Base-by-base conservation (phyloP, 2,113 vertebrate species). In the Stigmatopora argus region DNA sequence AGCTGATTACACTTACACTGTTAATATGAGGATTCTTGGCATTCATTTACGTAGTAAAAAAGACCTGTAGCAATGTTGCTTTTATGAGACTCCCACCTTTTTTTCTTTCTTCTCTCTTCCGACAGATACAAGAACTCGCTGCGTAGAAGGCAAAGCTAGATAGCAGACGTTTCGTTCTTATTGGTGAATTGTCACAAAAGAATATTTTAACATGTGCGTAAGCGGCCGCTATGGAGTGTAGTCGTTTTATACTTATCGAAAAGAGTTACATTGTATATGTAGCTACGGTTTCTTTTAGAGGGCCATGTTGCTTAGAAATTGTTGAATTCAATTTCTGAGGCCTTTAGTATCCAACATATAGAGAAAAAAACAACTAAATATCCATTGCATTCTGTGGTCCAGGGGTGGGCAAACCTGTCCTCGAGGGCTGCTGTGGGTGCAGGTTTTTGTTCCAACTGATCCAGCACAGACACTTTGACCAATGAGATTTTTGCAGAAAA, bases 1-100 rank as follows among this genome's bases (percentile, higher is more conserved):
- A 75, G 19, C 70, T 83, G 81, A 87, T 87, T 80, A 83, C 84
- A 81, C 89, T 88, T 83, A 77, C 72, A 78, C 65, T 76, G 70
- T 66, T 71, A 78, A 83, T 79, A 69, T 81, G 84, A 84, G 78
- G 82, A 71, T 81, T 78, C 77, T 75, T 47, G 61, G 78, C 75
- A 72, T 63, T 65, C 64, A 76, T 75, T 61, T 46, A 62, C 81
- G 67, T 55, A 68, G 67, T 62, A 78, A 69, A 78, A 38, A 66
- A 74, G 55, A 68, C 69, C 64, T 72, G 68, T 7, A 52, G 73
- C 65, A 56, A 19, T 38, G 45, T 55, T 84, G 78, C 78, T 78
- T 84, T 83, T 82, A 68, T 70, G 60, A 78, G 74, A 74, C 71
- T 83, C 66, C 71, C 57, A 72, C 81, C 72, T 35, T 74, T 55